Conservation (phyloP, 64 coral and sea anemone genomes). For the Montipora capricornis region DNA sequence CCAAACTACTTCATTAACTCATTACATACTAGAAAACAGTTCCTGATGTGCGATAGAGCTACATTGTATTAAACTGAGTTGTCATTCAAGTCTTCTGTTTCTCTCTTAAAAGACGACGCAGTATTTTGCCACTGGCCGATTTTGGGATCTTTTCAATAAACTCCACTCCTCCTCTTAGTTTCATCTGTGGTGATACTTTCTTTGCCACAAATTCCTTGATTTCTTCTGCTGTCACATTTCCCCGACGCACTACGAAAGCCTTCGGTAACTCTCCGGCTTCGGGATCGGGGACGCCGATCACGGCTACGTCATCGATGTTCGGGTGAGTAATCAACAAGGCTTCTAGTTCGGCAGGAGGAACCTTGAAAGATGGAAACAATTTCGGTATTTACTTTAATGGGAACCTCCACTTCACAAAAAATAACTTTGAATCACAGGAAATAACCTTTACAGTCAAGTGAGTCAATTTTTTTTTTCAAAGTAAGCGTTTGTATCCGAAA, state of each 20-base stretch:
- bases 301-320: conserved; percentile 64
- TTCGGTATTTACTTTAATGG: too few relatives aligned
- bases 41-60: too few relatives aligned
- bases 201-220: conserved; percentile 37
- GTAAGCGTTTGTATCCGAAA: too few relatives aligned
- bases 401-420: too few relatives aligned
- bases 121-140: conserved; percentile 49
- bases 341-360: conserved; percentile 73
- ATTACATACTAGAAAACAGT: too few relatives aligned
- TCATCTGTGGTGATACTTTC: conserved; percentile 61
- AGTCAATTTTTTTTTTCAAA: too few relatives aligned
- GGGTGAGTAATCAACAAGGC: conserved; percentile 63
- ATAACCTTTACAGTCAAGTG: too few relatives aligned
- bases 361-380: background rate
- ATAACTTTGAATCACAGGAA: too few relatives aligned
- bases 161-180: conserved; percentile 72
- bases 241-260: conserved; percentile 68
- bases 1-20: too few relatives aligned
- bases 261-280: conserved; percentile 75
- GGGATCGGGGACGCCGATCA: conserved; percentile 78
- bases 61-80: too few relatives aligned
- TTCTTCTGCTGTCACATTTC: conserved; percentile 36
- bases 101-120: conserved; percentile 45
- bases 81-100: background rate
- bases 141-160: conserved; percentile 67